Base-by-base conservation (phyloP, 2,797 vertebrate genomes). In the Pteropus rufus region DNA sequence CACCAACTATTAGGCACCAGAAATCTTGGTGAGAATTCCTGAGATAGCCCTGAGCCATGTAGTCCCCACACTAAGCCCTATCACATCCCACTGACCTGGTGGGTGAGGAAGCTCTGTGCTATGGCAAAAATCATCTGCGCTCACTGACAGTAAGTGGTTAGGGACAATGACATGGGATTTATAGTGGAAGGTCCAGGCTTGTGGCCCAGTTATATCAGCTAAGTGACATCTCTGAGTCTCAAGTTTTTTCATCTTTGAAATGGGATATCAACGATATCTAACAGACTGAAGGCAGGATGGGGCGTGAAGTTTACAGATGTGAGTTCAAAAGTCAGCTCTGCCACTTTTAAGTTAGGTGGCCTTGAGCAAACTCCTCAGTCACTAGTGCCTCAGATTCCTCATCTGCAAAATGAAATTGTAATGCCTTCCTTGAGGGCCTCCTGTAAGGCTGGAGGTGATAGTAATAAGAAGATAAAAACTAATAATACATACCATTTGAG, bases 31-130 rank as follows among this genome's bases (percentile, higher is more conserved):
- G 65, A 54, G 56, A 91, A 84, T 60, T 72, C 31, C 31, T 11
- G 83, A 26, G 7, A 10, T 1, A 31, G 64, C 41, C 24, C 1
- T 12, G 49, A 36, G 21, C 31, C 24, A 44, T 0, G 0, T 15
- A 19, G 54, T 29, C 24, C 36, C 34, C 36, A 49, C 46, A 46
- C 36, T 12, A 7, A 58, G 75, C 46, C 44, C 58, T 16, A 4
- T 41, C 21, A 18, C n/a, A 49, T 12, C 34, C 29, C 1, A 24
- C 7, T 29, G 46, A 86, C 8, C 11, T 56, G 58, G 46, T 18
- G 9, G 39, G 23, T 18, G 5, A 24, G 4, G 56, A 81, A 49
- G 75, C 3, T 41, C 82, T 3, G 2, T 0, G 26, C 36, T 39
- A 3, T 6, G 36, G 24, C 31, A 36, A 12, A 54, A 39, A 24